Conservation (phyloP, 2,113 vertebrate genomes). For the Tachuris rubrigastra region DNA sequence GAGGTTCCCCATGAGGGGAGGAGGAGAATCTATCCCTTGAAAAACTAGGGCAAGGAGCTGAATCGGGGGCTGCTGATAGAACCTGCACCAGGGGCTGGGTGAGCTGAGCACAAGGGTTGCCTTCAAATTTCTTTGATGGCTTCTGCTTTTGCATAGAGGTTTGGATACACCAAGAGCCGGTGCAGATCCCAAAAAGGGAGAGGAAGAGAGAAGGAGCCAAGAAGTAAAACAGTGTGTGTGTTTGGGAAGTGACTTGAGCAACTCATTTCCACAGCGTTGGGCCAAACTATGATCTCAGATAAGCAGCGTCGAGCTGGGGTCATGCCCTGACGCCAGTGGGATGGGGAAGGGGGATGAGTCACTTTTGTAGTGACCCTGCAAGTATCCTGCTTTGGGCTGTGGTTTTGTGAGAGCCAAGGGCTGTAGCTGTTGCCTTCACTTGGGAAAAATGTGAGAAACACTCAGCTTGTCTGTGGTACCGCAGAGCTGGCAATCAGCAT, state of each 20-base stretch:
- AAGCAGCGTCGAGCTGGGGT: neutral
- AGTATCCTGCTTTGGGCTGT: neutral
- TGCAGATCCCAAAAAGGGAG: neutral
- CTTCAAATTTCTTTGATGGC: neutral
- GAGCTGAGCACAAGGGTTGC: neutral
- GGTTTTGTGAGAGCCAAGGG: neutral
- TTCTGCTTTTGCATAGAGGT: neutral
- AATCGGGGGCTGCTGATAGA: neutral
- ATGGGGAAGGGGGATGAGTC: neutral
- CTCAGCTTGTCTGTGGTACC: fast-evolving
- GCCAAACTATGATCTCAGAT: neutral
- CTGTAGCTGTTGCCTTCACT: neutral
- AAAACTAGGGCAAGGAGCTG: neutral
- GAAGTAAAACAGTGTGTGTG: neutral
- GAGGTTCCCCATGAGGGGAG: neutral
- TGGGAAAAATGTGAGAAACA: neutral
- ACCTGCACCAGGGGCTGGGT: neutral
- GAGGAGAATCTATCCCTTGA: neutral
- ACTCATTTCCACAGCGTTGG: neutral
- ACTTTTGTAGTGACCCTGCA: neutral
- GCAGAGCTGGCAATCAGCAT: neutral
- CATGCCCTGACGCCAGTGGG: neutral
- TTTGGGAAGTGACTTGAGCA: neutral
- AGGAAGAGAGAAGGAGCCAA: neutral
- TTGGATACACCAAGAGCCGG: fast-evolving